Percentiles rank a stretch among this genome's conserved stretches.
Conservation (phyloP, 2,797 vertebrate species). For the Todus mexicanus region DNA sequence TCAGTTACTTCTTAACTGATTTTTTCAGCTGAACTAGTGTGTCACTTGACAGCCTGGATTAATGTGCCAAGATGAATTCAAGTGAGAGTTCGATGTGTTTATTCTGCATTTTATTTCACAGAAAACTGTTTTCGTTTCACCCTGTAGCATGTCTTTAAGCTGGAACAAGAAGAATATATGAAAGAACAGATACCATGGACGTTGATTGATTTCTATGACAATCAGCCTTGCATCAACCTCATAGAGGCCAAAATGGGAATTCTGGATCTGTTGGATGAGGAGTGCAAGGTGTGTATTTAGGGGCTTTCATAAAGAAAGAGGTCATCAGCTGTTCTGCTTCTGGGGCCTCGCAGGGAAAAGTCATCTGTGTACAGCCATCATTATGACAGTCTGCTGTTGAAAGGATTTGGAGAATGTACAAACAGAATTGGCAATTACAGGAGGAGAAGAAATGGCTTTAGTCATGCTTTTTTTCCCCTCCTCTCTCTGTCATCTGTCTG, state of each 20-base stretch:
- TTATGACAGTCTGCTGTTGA: not conserved
- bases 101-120: slow-evolving; percentile 34
- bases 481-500: not conserved
- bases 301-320: not conserved
- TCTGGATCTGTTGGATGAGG: slow-evolving; percentile 95
- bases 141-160: slow-evolving; percentile 94
- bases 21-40: not conserved
- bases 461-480: not conserved
- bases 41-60: not conserved
- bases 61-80: not conserved
- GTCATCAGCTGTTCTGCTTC: not conserved
- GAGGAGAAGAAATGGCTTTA: not conserved
- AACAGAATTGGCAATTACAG: not conserved
- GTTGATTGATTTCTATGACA: slow-evolving; percentile 98
- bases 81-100: not conserved
- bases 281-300: slow-evolving; percentile 86
- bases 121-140: slow-evolving; percentile 13
- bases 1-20: not conserved
- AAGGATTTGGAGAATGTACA: not conserved
- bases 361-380: not conserved
- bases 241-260: slow-evolving; percentile 97
- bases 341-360: not conserved
- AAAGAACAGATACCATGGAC: slow-evolving; percentile 99
- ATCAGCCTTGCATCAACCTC: slow-evolving; percentile 99
- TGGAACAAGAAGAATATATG: slow-evolving; percentile 99